Evolutionary conservation across 2,797 vertebrate genomes (phyloP).

Genomic region (Rhynchonycteris naso): DNA sequence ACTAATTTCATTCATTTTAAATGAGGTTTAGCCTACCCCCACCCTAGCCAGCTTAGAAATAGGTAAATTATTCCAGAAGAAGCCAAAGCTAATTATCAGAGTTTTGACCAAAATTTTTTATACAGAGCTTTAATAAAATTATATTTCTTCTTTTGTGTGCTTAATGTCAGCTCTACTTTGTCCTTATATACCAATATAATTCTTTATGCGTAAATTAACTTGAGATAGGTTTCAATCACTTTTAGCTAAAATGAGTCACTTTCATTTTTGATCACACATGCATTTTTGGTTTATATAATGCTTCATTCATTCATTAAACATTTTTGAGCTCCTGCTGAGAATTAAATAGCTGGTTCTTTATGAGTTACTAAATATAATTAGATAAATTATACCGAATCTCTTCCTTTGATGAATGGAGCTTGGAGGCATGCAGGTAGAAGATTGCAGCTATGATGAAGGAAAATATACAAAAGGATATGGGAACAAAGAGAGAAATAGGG

Average conservation of each 20-base stretch:
- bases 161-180: slow-evolving; percentile 27
- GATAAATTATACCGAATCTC: background rate
- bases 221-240: background rate
- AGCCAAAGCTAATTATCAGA: background rate
- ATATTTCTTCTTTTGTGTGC: background rate
- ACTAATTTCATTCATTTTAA: background rate
- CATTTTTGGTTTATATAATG: background rate
- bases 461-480: background rate
- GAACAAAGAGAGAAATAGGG: background rate
- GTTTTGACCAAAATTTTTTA: background rate
- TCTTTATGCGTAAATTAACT: background rate
- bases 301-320: slow-evolving; percentile 14
- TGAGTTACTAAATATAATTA: slow-evolving; percentile 21
- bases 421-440: background rate
- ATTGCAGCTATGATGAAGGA: background rate
- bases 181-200: background rate
- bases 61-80: background rate
- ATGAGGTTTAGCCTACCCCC: background rate
- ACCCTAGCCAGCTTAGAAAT: background rate
- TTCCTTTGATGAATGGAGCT: slow-evolving; percentile 19
- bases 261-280: background rate
- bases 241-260: background rate
- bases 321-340: background rate
- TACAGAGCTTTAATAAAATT: background rate
- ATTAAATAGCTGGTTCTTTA: slow-evolving; percentile 22